These are phyloP conservation scores for Paedocypris sp. DNA, from an alignment of 2,113 vertebrate species.

Conservation along the genomic window DNA sequence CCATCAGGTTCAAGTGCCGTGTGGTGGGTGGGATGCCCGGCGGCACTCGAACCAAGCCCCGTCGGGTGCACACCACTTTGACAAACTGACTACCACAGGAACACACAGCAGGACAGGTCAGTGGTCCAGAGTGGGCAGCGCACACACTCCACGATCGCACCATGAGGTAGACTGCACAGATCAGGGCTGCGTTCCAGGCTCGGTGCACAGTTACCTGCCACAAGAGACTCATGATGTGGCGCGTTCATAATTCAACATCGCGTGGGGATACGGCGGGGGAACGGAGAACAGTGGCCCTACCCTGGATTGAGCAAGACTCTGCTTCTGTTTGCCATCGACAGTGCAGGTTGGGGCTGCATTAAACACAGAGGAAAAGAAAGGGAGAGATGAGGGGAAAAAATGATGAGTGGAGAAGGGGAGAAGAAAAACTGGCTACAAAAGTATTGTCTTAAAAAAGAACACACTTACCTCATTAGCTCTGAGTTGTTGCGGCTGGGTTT, in stretches of 20 bases:
- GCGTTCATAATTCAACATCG: constrained; percentile 98
- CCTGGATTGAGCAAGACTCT: constrained; percentile 77
- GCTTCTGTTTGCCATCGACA: constrained; percentile 79
- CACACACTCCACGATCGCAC: constrained; percentile 79
- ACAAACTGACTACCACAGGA: constrained; percentile 95
- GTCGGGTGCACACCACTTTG: constrained; percentile 94
- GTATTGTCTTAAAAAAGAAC: constrained; percentile 35
- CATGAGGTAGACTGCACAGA: constrained; percentile 82
- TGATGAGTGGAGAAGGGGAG: constrained; percentile 25
- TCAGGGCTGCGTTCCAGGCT: constrained; percentile 86
- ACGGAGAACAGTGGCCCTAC: constrained; percentile 78
- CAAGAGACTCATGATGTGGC: constrained; percentile 98
- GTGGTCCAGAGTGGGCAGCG: constrained; percentile 73
- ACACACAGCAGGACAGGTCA: constrained; percentile 88
- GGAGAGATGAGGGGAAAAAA: constrained; percentile 26
- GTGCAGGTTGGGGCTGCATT: constrained; percentile 53
- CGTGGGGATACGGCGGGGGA: constrained; percentile 70
- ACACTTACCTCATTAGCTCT: constrained; percentile 71
- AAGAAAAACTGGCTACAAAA: constrained; percentile 46
- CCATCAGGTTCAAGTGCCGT: constrained; percentile 94
- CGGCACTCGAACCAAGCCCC: constrained; percentile 80
- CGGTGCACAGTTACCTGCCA: constrained; percentile 94
- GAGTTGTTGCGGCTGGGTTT: too few species aligned
- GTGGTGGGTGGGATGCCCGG: constrained; percentile 87
- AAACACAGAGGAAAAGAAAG: constrained; percentile 28